phyloP scores from a whole-genome alignment of 2,888 invertebrate species.

The Dorcus parallelipipedus region DNA sequence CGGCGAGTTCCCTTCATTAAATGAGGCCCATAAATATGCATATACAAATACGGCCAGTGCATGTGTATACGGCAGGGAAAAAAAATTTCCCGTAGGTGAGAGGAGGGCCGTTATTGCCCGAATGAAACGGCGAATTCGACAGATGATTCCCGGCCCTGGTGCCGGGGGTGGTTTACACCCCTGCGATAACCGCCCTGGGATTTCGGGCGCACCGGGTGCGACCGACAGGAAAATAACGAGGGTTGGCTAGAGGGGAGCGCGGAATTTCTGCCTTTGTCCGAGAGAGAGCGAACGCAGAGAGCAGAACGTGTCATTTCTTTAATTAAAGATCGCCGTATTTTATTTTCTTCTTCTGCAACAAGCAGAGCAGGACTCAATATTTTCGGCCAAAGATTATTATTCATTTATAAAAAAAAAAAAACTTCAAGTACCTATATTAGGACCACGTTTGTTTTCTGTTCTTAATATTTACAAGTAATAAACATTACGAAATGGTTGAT shows the following conservation, averaged over 20 bases:
- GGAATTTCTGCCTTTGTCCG: neutral
- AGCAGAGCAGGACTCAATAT: no score
- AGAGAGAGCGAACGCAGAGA: neutral
- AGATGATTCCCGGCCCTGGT: conserved; percentile 34
- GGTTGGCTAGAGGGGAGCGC: conserved; percentile 48
- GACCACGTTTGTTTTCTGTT: no score
- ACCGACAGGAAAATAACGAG: conserved; percentile 47
- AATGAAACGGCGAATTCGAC: conserved; percentile 31
- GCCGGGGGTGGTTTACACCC: conserved; percentile 20
- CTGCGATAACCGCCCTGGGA: conserved; percentile 29
- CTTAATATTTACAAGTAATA: no score
- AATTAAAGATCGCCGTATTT: conserved; percentile 11
- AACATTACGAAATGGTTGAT: no score
- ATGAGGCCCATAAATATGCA: conserved; percentile 18
- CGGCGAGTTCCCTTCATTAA: conserved; percentile 14
- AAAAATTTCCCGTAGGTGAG: conserved; percentile 16
- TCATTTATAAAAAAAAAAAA: no score
- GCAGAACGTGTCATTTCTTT: conserved; percentile 7
- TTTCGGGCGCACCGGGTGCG: conserved; percentile 44
- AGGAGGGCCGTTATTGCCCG: conserved; percentile 25
- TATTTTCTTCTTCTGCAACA: no score
- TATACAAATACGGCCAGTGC: conserved; percentile 14
- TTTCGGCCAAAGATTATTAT: no score
- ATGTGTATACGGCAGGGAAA: neutral
- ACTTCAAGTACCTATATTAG: no score